phyloP scores from a whole-genome alignment of 2,113 vertebrate species.

The Vicugna pacos region DNA sequence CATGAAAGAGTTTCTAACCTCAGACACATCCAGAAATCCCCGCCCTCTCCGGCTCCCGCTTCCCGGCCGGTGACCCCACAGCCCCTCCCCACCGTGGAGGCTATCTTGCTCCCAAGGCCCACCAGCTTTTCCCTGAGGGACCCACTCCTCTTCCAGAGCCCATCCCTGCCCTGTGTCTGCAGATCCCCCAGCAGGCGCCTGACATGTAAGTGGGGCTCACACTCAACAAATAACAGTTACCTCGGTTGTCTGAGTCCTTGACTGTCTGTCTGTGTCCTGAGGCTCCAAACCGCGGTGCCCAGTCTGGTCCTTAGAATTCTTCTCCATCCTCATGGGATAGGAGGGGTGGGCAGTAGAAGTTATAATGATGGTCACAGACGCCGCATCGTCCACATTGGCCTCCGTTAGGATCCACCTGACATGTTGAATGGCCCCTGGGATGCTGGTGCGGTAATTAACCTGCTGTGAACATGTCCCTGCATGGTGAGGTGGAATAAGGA shows the following conservation, averaged over 20 bases:
- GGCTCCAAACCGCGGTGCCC: neutral
- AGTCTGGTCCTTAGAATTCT: slow-evolving; percentile 64
- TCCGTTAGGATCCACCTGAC: slow-evolving; percentile 51
- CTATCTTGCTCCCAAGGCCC: neutral
- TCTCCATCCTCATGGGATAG: slow-evolving; percentile 8
- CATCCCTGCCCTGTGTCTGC: neutral
- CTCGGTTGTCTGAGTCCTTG: neutral
- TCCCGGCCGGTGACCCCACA: neutral
- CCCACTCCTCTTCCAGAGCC: neutral
- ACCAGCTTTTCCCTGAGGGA: neutral
- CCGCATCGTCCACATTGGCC: slow-evolving; percentile 52
- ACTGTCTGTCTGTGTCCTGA: neutral
- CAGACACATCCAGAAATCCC: neutral
- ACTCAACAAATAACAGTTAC: neutral
- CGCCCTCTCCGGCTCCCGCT: neutral
- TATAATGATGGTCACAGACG: slow-evolving; percentile 70
- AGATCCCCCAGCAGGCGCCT: neutral
- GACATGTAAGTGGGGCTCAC: neutral
- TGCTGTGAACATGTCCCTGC: neutral
- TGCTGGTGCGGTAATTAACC: neutral
- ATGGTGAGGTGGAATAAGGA: neutral
- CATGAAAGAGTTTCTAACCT: neutral
- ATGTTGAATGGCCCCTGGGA: neutral
- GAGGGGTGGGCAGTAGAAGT: neutral
- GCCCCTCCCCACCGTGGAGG: neutral